Evolutionary conservation across 2,888 invertebrate genomes (phyloP).

Genomic region (Drosophila ustulata): DNA sequence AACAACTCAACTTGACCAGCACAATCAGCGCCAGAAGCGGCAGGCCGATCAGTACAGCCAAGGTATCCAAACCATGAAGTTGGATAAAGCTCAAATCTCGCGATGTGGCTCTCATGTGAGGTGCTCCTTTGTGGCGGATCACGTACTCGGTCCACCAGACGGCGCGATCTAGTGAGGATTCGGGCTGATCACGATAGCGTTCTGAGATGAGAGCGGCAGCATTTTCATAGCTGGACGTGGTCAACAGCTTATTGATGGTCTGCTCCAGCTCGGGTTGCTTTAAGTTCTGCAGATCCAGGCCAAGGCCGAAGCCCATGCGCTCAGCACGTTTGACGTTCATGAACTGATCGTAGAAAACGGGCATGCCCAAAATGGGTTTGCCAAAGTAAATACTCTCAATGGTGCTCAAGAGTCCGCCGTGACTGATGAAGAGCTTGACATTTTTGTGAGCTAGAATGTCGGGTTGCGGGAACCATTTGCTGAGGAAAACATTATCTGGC

Average conservation of each 20-base stretch:
- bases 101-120: slow-evolving; percentile 67
- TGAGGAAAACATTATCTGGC: slow-evolving; percentile 80
- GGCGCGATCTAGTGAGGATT: slow-evolving; percentile 76
- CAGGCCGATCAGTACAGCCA: slow-evolving; percentile 55
- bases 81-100: slow-evolving; percentile 61
- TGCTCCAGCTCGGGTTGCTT: slow-evolving; percentile 40
- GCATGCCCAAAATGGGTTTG: slow-evolving; percentile 85
- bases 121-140: slow-evolving; percentile 79
- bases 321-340: slow-evolving; percentile 78
- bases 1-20: slow-evolving; percentile 4
- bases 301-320: slow-evolving; percentile 78
- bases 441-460: slow-evolving; percentile 85
- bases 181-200: slow-evolving; percentile 81
- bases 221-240: slow-evolving; percentile 55
- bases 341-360: slow-evolving; percentile 83
- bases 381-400: slow-evolving; percentile 85
- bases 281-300: slow-evolving; percentile 55
- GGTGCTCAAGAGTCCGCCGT: slow-evolving; percentile 86
- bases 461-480: slow-evolving; percentile 84
- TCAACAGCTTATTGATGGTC: slow-evolving; percentile 62
- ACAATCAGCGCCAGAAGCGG: slow-evolving; percentile 31
- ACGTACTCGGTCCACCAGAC: slow-evolving; percentile 84
- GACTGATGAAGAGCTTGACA: slow-evolving; percentile 86
- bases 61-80: slow-evolving; percentile 75
- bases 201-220: slow-evolving; percentile 61